Evolutionary conservation across 2,888 invertebrate species (phyloP), one percentile per base, ranked within the genome.

Genomic region (Melinaea menophilus): DNA sequence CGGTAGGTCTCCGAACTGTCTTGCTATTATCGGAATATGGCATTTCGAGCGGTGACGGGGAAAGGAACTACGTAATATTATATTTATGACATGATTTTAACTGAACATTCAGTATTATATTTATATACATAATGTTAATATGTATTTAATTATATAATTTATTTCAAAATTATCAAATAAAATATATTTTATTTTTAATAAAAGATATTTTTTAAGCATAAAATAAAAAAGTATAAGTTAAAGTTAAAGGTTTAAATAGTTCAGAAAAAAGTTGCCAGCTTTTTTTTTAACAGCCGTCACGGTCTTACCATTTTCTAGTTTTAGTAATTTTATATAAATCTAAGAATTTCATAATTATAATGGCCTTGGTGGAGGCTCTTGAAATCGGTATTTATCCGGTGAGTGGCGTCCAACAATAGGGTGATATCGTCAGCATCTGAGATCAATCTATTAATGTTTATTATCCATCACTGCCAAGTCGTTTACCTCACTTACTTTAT

Each of bases 271-370:
- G 56, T 55, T 54, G 34, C 51, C 57, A 34, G 22, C 33, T 45
- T 56, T 65, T 37, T 45, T 61, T 66, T 51, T 48, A 58, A 34
- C 41, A 34, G 55, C 45, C 62, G 59, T 65, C 62, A 59, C 56
- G 56, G 74, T 69, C 71, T 68, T 71, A 77, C 81, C 81, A 80
- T 83, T 41, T 41, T 41, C 41, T 41, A 9, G 79, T 73, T 78
- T 77, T 78, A 82, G 82, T 84, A 84, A 84, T 79, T 83, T 81
- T 79, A 78, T 75, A 80, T 84, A 78, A 77, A 79, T 71, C 72
- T 78, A 77, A 72, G 77, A 77, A 77, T 84, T 83, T 82, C 77
- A 74, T 76, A 79, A 84, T 62, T 51, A 70, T 66, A 34, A 35
- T 59, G 73, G 73, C 82, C 82, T 84, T 85, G 82, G 64, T 47